Conservation (phyloP, 92 coral and sea anemone genomes). For the Siderastrea radians region DNA sequence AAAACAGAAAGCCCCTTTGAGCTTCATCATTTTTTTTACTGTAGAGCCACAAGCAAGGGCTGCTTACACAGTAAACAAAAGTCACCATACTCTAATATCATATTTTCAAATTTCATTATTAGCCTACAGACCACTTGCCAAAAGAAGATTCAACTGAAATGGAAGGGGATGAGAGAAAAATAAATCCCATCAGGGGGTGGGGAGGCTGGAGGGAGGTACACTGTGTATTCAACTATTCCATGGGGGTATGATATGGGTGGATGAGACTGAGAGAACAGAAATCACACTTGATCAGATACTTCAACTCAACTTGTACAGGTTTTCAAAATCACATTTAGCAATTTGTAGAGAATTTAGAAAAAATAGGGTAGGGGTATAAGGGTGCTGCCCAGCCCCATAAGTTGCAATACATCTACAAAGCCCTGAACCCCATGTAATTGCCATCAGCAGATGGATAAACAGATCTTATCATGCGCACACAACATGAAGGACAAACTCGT, state of each 20-base stretch:
- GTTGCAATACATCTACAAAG: too few species aligned
- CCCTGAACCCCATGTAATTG: constrained; percentile 65
- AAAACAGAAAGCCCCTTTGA: neutral
- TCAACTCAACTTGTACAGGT: neutral
- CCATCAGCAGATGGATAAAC: constrained; percentile 72
- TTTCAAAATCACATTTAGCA: too few species aligned
- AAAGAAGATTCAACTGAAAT: neutral
- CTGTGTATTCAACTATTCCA: too few species aligned
- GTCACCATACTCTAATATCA: neutral
- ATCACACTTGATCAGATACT: neutral
- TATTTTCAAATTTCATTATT: constrained; percentile 1
- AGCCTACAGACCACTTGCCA: neutral
- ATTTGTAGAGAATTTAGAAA: too few species aligned
- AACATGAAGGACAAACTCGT: constrained; percentile 68
- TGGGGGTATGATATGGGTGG: neutral
- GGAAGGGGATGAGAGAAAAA: neutral
- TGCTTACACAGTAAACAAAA: neutral
- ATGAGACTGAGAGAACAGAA: neutral
- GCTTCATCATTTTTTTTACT: neutral
- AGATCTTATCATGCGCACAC: constrained; percentile 43
- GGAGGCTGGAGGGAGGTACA: neutral
- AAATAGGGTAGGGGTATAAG: too few species aligned
- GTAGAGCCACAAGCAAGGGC: neutral
- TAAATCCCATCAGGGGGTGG: neutral
- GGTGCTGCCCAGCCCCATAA: too few species aligned